Evolutionary conservation across 2,888 invertebrate species (phyloP).

Genomic region (Stenichneumon culpator): DNA sequence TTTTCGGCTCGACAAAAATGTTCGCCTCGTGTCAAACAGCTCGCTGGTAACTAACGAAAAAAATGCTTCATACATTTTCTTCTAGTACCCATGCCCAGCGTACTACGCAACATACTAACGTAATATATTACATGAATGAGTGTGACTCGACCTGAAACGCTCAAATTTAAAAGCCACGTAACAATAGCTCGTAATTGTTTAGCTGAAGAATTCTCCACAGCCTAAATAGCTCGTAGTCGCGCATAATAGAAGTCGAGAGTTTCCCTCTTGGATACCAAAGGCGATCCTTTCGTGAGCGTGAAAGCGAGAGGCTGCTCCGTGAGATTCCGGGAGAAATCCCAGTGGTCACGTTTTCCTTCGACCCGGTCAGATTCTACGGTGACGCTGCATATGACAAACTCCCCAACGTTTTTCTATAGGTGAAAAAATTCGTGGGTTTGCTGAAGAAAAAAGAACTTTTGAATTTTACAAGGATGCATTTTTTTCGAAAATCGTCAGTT

Average conservation of each 20-base stretch:
- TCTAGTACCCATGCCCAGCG: too few species aligned
- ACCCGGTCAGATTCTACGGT: conserved; percentile 44
- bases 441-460: conserved; percentile 9
- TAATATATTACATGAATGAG: conserved; percentile 8
- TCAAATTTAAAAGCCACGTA: conserved; percentile 60
- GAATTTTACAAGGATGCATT: neutral
- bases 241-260: conserved; percentile 46
- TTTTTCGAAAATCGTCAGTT: neutral
- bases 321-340: conserved; percentile 41
- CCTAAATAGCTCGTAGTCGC: conserved; percentile 42
- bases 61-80: too few species aligned
- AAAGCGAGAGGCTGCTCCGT: conserved; percentile 42
- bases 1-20: neutral
- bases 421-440: conserved; percentile 48
- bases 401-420: conserved; percentile 26
- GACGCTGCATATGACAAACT: conserved; percentile 14
- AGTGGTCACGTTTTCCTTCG: conserved; percentile 60
- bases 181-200: conserved; percentile 57
- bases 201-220: conserved; percentile 48
- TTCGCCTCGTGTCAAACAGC: too few species aligned
- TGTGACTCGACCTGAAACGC: conserved; percentile 37
- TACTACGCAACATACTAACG: too few species aligned
- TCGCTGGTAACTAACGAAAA: too few species aligned
- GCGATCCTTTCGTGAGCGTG: conserved; percentile 51
- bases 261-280: conserved; percentile 53